Conservation (phyloP, 1,140 invertebrate genomes). For the Polyergus mexicanus region DNA sequence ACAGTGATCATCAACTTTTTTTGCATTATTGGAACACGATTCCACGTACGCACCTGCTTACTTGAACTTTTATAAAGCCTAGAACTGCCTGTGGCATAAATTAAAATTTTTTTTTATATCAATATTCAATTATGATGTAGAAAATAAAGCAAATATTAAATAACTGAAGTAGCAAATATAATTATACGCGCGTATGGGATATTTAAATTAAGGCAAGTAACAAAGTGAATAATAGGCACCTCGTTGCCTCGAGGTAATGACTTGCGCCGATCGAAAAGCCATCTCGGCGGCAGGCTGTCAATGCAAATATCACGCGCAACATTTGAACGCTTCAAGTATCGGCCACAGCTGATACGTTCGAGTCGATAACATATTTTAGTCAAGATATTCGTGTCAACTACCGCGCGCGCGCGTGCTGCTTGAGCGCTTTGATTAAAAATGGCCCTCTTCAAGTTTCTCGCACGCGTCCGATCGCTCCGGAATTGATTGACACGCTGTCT, state of each 20-base stretch:
- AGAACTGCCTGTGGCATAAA: neutral
- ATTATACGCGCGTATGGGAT: no score
- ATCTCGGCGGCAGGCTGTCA: conserved; percentile 32
- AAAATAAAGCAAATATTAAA: neutral
- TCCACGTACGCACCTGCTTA: conserved; percentile 35
- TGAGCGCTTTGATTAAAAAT: neutral
- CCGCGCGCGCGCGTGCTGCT: conserved; percentile 59
- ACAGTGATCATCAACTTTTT: conserved; percentile 59
- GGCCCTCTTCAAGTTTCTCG: conserved; percentile 15
- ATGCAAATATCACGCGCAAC: conserved; percentile 30
- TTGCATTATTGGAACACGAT: conserved; percentile 5
- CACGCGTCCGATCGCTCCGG: conserved; percentile 57
- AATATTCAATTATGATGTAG: neutral
- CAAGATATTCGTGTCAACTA: conserved; percentile 63
- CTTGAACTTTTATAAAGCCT: neutral
- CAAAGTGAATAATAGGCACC: conserved; percentile 33
- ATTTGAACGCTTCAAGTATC: conserved; percentile 46
- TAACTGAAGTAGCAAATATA: no score
- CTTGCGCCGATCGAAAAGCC: conserved; percentile 15
- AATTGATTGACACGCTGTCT: conserved; percentile 78
- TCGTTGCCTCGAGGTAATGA: conserved; percentile 45
- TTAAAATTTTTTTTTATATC: neutral
- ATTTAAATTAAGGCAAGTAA: neutral
- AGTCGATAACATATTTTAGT: conserved; percentile 78
- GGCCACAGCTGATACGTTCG: neutral